Evolutionary conservation across 2,888 invertebrate genomes (phyloP).

Genomic region (Chymomyza amoena): DNA sequence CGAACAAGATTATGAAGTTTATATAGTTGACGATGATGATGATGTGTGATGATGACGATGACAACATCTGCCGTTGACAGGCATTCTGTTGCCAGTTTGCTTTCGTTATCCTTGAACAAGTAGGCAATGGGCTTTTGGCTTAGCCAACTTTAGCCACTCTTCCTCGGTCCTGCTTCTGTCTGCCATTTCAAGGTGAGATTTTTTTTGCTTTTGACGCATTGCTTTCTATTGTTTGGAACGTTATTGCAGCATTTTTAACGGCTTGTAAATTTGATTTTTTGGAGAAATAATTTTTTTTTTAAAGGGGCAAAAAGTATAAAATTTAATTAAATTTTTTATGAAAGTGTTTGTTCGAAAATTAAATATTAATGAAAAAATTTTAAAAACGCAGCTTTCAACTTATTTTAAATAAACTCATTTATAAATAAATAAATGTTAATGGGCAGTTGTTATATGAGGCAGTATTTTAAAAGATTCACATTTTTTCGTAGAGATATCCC

Average conservation of each 20-base stretch:
- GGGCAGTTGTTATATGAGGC: no score
- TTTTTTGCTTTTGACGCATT: conserved; percentile 1
- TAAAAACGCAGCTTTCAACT: no score
- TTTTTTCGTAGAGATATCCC: no score
- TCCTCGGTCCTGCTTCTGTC: background rate
- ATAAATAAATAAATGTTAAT: no score
- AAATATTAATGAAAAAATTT: no score
- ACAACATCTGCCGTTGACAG: conserved; percentile 15
- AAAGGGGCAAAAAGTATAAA: no score
- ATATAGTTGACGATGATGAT: background rate
- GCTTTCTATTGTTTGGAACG: background rate
- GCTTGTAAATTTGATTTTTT: background rate
- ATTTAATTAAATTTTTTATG: no score
- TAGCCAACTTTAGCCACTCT: background rate
- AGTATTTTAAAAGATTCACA: no score
- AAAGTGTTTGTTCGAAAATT: no score
- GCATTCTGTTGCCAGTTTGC: conserved; percentile 13
- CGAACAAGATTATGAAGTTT: background rate
- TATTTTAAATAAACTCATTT: no score
- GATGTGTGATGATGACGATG: background rate
- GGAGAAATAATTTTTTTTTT: no score
- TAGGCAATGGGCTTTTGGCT: background rate
- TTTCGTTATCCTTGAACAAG: conserved; percentile 15
- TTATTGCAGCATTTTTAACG: background rate
- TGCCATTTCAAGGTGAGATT: conserved; percentile 1